Evolutionary conservation across 2,888 invertebrate species (phyloP), one percentile per base, ranked within the genome.

Genomic region (Silvanus unidentatus): DNA sequence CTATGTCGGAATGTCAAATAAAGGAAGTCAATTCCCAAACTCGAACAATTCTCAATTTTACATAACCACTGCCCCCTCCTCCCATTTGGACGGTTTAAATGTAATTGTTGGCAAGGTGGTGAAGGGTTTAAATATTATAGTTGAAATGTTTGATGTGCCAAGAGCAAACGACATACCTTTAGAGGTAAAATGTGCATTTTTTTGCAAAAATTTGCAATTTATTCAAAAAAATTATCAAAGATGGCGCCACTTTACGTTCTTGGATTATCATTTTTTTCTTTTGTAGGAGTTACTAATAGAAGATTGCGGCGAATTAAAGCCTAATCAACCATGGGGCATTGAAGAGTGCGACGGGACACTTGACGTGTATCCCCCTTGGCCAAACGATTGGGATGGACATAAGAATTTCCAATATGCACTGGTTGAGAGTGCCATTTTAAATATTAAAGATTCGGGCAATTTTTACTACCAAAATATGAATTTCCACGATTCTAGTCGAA

Each of bases 11-110:
- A 87, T 88, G 86, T 84, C 85, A 58, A 97, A 86, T 72, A 83
- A 76, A 68, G 94, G 83, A 41, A 22, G 3, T 8, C 4, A 22
- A 5, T 8, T 5, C 8, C 80, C 81, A 10, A 77, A 97, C 68
- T 88, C 91, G 6, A 97, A 96, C 69, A 89, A 88, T 53, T 96
- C 96, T 0, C 98, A 98, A 73, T 98, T 98, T 74, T 91, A 95
- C 65, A 88, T 97, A 46, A 87, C 89, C 1, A 81, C 84, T 0
- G 82, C 80, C 1, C 78, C 81, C 1, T 87, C 88, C 60, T 73
- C 78, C 1, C 91, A 92, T 65, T 73, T 93, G 37, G 86, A 93
- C 68, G 83, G 80, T 3, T 82, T 77, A 11, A 89, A 93, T 68
- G 90, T 92, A 1, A 88, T 84, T 15, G 88, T 90, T 63, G 93